These are phyloP conservation scores for Cyprinodon tularosa DNA, from an alignment of 2,113 vertebrate species.

Conservation along the genomic window DNA sequence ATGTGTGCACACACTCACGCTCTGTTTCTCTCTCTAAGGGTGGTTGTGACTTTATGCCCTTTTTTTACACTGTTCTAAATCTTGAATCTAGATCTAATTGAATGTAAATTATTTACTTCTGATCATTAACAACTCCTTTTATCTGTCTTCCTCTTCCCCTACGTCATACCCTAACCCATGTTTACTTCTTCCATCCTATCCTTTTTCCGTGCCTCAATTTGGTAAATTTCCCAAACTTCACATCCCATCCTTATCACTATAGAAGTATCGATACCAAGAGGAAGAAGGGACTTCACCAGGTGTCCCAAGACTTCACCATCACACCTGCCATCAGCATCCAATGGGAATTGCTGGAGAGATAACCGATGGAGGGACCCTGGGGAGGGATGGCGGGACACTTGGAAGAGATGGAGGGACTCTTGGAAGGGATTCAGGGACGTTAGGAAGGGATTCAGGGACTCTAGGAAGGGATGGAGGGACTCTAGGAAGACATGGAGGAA, in stretches of 20 bases:
- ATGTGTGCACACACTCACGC: constrained; percentile 15
- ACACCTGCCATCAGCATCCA: constrained; percentile 68
- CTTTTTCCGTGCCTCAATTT: background rate
- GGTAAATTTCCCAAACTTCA: background rate
- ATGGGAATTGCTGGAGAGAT: constrained; percentile 65
- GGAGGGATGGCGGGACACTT: constrained; percentile 16
- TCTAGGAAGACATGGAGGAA: constrained; percentile 11
- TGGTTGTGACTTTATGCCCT: constrained; percentile 31
- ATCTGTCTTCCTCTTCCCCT: constrained; percentile 14
- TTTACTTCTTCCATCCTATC: background rate
- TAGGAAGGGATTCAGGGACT: constrained; percentile 12
- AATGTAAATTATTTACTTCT: constrained; percentile 5
- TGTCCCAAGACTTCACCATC: constrained; percentile 68
- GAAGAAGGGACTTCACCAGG: constrained; percentile 72
- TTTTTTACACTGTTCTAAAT: constrained; percentile 42
- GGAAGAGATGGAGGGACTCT: constrained; percentile 19
- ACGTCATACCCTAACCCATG: constrained; percentile 5
- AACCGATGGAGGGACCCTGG: constrained; percentile 51
- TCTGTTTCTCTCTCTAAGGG: constrained; percentile 15
- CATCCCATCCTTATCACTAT: constrained; percentile 10
- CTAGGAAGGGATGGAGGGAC: constrained; percentile 20
- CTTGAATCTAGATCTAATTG: background rate
- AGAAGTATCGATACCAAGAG: constrained; percentile 77
- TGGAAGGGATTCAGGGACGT: constrained; percentile 8
- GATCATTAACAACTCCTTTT: constrained; percentile 39